Base-by-base conservation (phyloP, 2,113 vertebrate genomes). In the Muscicapa adusta region DNA sequence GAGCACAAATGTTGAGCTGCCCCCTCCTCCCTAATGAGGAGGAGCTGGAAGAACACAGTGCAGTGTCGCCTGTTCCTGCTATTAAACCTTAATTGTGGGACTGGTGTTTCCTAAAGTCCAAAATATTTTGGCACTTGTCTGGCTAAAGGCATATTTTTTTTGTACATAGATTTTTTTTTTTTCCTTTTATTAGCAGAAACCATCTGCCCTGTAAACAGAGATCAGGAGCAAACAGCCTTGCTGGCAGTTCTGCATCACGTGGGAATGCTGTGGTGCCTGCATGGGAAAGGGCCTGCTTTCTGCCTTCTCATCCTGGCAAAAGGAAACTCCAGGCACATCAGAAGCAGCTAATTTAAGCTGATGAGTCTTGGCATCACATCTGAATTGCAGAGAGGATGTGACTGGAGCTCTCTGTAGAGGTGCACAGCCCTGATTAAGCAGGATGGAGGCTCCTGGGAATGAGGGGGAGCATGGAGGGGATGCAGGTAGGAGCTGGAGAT, bases 61-160 rank as follows among this genome's bases (percentile, higher is more conserved):
- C 66, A 67, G 24, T 11, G 42, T 19, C 75, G 81, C 81, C 53
- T 74, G 25, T 66, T 92, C 23, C 81, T 61, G 0, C 87, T 72
- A 66, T 93, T 93, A 95, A 91, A 74, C 73, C 62, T 81, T 92
- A 93, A 93, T 90, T 86, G 92, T 28, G 76, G 60, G 60, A 40
- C 83, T 86, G 72, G 60, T 3, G 3, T 56, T 91, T 19, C 91
- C 88, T 62, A 10, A 91, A 93, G 78, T 82, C 88, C 85, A 65
- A 93, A 96, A 96, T 96, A 94, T 94, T 95, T 95, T 96, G 95
- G 92, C 96, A 94, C 78, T 96, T 31, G 36, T 87, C 90, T 95
- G 29, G 74, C 47, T 89, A 67, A 78, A 82, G 73, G 85, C 95
- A 8, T 88, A 24, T 89, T 91, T 96, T 88, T 85, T 80, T 80